These are phyloP conservation scores for Propithecus coquereli DNA, from an alignment of 2,113 vertebrate species.

Conservation along the genomic window DNA sequence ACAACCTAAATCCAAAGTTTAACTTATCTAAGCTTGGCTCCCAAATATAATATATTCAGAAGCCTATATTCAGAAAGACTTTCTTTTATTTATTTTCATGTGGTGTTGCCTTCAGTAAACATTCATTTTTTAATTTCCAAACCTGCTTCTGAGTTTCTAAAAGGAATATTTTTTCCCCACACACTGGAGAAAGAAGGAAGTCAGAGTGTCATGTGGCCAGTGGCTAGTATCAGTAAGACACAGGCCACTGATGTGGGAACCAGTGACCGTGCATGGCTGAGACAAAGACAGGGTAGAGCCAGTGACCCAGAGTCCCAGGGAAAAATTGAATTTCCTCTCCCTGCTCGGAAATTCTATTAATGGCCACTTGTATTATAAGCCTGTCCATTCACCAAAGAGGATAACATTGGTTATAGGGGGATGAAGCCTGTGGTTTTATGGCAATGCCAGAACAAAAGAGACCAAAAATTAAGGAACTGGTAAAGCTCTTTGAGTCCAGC, in stretches of 20 bases:
- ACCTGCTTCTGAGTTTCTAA: neutral
- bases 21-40: neutral
- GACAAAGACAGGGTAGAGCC: neutral
- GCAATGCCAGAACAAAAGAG: neutral
- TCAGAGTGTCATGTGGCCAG: neutral
- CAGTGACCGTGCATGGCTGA: neutral
- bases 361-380: neutral
- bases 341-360: neutral
- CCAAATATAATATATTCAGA: neutral
- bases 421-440: neutral
- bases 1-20: neutral
- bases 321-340: neutral
- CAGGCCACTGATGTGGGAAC: neutral
- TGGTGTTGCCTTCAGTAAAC: neutral
- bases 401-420: neutral
- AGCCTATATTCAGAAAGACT: slow-evolving; percentile 9
- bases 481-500: neutral
- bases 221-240: neutral
- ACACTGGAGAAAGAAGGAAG: neutral
- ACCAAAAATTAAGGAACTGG: neutral
- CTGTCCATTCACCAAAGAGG: neutral
- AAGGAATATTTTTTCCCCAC: neutral
- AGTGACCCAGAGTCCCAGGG: neutral
- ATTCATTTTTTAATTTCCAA: neutral
- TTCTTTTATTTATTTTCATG: neutral